Conservation (phyloP, 2,113 vertebrate genomes). For the Thomomys bottae region DNA sequence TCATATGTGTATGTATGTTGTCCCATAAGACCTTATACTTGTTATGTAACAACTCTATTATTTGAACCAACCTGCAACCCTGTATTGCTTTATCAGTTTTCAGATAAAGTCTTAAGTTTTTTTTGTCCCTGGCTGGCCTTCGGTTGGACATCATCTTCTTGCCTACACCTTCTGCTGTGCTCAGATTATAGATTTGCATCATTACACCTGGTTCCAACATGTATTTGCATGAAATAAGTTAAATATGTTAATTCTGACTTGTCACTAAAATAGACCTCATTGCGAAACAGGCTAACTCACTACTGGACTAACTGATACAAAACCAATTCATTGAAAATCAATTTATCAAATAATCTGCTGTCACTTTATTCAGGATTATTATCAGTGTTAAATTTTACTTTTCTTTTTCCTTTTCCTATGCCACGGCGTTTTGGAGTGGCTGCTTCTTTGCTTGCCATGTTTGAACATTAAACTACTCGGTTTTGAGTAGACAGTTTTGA, state of each 20-base stretch:
- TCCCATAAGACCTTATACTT: too few species aligned
- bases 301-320: neutral
- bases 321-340: neutral
- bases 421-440: too few species aligned
- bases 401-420: neutral
- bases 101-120: too few species aligned
- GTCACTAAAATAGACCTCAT: neutral
- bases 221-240: neutral
- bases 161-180: too few species aligned
- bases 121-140: too few species aligned
- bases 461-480: neutral
- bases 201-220: neutral
- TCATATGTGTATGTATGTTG: too few species aligned
- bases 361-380: neutral
- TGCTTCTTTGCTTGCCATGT: neutral
- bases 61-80: too few species aligned
- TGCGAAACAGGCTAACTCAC: neutral
- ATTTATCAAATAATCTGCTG: neutral
- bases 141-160: too few species aligned
- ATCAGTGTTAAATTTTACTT: neutral
- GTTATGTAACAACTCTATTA: too few species aligned
- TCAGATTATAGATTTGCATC: neutral
- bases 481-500: neutral
- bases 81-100: too few species aligned
- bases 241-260: conserved; percentile 23